Conservation (phyloP, 2,113 vertebrate genomes). For the Callochromis pleurospilus region DNA sequence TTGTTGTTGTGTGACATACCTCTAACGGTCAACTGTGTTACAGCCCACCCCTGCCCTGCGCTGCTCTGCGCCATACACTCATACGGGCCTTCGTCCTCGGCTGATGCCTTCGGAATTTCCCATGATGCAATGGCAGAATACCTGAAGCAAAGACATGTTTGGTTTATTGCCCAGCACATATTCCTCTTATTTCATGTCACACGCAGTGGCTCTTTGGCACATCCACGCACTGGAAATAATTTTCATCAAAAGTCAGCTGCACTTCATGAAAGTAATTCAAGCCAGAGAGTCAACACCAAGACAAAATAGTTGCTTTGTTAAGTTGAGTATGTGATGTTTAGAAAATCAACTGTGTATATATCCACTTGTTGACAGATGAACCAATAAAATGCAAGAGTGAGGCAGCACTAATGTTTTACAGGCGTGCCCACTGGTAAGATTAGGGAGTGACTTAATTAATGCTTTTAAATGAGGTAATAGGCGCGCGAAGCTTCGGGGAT, state of each 20-base stretch:
- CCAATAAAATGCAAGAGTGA: slow-evolving; percentile 19
- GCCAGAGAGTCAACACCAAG: slow-evolving; percentile 16
- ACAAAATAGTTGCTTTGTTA: slow-evolving; percentile 14
- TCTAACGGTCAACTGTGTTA: slow-evolving; percentile 74
- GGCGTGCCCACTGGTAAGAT: not conserved
- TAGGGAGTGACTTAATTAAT: slow-evolving; percentile 21
- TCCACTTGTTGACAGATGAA: slow-evolving; percentile 32
- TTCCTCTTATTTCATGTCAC: not conserved
- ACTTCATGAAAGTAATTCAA: slow-evolving; percentile 33
- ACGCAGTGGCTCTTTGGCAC: not conserved
- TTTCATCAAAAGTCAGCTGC: slow-evolving; percentile 16
- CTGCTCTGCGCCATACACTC: slow-evolving; percentile 80
- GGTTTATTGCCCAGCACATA: not conserved
- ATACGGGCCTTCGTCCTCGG: slow-evolving; percentile 78
- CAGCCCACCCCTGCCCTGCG: slow-evolving; percentile 73
- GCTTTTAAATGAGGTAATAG: slow-evolving; percentile 13
- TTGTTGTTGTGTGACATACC: slow-evolving; percentile 62
- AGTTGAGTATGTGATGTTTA: slow-evolving; percentile 37
- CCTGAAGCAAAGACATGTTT: slow-evolving; percentile 57
- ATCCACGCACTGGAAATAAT: not conserved
- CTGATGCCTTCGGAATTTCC: slow-evolving; percentile 76
- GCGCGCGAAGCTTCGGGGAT: not conserved
- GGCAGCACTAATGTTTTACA: slow-evolving; percentile 35
- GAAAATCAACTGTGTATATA: slow-evolving; percentile 18
- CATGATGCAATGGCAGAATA: slow-evolving; percentile 78